Evolutionary conservation across 2,797 vertebrate genomes (phyloP), one percentile per base, ranked within the genome.

Genomic region (Xiphophorus birchmanni): DNA sequence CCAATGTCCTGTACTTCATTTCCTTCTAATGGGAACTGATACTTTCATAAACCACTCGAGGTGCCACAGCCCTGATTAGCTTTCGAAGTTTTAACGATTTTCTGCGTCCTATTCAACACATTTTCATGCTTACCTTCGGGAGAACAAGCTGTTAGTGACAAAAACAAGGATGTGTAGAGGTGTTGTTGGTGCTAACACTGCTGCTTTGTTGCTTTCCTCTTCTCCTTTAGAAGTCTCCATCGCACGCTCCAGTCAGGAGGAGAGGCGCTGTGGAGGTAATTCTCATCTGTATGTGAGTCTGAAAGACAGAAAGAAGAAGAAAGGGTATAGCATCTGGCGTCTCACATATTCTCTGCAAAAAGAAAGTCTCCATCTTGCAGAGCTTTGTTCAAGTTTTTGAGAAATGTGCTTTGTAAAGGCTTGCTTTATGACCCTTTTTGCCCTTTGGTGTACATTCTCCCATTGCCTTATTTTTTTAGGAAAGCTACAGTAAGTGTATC

Each of bases 261-360:
- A 99, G 88, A 97, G 96, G 88, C 95, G 92, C 77, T 99, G 98
- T 94, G 98, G 98, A 86, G 98, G 98, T 99, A 96, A 93, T 90
- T 80, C 85, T 75, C 85, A 17, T 82, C 26, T 84, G 18, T 75
- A 47, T 79, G 73, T 77, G 40, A 63, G 37, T 81, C 82, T 77
- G 73, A 76, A 58, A 67, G 63, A 77, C 52, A 26, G 78, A 50
- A 29, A n/a, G 37, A 52, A 18, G 75, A 11, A 45, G 52, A 37
- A 32, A 54, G 6, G 29, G 6, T 44, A 69, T 44, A 74, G 77
- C 50, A 87, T 82, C 73, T 86, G 78, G 79, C 15, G n/a, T 79
- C 81, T 69, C 65, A 83, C 73, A 73, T 73, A 65, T 81, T 71
- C 83, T 73, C 37, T 18, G 50, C 50, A 82, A 63, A 81, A 69